Percentiles rank a stretch among this genome's conserved stretches.
Conservation (phyloP, 2,888 invertebrate genomes). For the Drosophila niveifrons region DNA sequence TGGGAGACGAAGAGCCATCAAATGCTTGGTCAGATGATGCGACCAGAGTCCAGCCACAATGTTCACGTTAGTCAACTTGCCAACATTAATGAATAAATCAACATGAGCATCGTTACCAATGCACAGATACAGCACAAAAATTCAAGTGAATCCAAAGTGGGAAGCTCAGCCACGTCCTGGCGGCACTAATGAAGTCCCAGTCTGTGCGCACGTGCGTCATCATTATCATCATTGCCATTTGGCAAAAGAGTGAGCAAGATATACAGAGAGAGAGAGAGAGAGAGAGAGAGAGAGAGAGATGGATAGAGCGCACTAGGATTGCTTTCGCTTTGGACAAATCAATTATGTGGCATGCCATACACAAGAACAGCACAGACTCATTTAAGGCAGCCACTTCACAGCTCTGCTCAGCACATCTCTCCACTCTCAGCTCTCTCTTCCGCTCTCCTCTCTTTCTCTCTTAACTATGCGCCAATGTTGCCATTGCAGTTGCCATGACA, state of each 20-base stretch:
- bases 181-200: constrained; percentile 61
- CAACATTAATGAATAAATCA: constrained; percentile 74
- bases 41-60: constrained; percentile 7
- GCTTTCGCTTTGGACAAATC: constrained; percentile 56
- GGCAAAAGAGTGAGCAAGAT: constrained; percentile 9
- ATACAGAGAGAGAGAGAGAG: background rate
- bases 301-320: constrained; percentile 19
- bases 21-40: constrained; percentile 33
- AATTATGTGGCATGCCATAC: constrained; percentile 56
- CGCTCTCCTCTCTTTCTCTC: constrained; percentile 10
- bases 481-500: constrained; percentile 67
- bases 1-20: constrained; percentile 11
- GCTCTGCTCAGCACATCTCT: constrained; percentile 2
- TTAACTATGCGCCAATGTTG: constrained; percentile 58
- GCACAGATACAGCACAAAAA: constrained; percentile 36
- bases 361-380: constrained; percentile 36
- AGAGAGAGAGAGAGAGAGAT: background rate
- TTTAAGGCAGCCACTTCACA: constrained; percentile 29
- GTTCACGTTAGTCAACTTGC: constrained; percentile 30
- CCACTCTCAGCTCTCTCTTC: background rate
- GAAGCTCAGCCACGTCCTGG: constrained; percentile 39
- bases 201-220: constrained; percentile 62
- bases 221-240: constrained; percentile 26
- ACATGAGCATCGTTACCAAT: constrained; percentile 55
- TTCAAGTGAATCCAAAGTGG: constrained; percentile 24